Conservation (phyloP, 2,888 invertebrate genomes). For the Pegoplata infirma region DNA sequence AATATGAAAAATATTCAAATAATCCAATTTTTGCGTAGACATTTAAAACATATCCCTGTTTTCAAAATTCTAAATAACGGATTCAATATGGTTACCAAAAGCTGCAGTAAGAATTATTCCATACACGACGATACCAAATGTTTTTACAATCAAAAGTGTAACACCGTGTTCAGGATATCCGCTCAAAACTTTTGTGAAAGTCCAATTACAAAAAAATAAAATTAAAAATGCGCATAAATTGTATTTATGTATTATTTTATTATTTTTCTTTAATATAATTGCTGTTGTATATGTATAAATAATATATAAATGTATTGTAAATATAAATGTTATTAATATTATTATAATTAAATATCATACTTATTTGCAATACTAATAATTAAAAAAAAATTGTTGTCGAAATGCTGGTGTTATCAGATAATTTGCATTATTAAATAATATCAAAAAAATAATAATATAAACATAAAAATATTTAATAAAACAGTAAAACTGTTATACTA, state of each 20-base stretch:
- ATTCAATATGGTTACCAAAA: no score
- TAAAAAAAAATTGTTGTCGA: constrained; percentile 47
- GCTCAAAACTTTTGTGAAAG: no score
- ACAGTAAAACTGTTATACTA: constrained; percentile 11
- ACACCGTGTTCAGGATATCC: no score
- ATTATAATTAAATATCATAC: constrained; percentile 56
- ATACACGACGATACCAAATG: no score
- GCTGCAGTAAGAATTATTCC: no score
- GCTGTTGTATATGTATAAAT: constrained; percentile 63
- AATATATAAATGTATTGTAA: constrained; percentile 63
- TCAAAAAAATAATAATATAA: constrained; percentile 22
- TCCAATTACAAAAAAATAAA: neutral
- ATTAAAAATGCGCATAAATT: constrained; percentile 37
- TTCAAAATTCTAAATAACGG: no score
- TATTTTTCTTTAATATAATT: constrained; percentile 59
- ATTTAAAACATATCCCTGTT: no score
- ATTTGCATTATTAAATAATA: constrained; percentile 33
- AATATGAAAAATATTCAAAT: no score
- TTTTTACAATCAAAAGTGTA: no score
- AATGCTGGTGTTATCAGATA: constrained; percentile 54
- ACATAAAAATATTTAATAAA: constrained; percentile 3
- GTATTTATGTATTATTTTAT: constrained; percentile 53
- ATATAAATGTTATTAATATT: constrained; percentile 58
- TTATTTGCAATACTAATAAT: constrained; percentile 58
- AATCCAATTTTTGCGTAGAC: no score